Conservation (phyloP, 1,140 invertebrate genomes). For the Aphelenchoides avenae region DNA sequence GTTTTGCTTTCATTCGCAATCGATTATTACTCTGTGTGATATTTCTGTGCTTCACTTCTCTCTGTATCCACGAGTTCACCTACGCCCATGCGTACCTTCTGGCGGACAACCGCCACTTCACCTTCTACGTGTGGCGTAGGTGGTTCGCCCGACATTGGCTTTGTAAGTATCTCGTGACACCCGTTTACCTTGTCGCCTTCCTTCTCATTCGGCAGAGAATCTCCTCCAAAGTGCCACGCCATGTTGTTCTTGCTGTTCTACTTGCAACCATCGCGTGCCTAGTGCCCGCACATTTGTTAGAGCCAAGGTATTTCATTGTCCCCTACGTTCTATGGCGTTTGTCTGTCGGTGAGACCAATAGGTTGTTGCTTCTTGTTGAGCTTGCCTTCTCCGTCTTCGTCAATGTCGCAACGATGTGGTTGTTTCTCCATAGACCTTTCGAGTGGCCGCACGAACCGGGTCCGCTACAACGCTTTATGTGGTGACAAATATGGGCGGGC, state of each 20-base stretch:
- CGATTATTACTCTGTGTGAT: neutral
- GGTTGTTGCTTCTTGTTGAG: slow-evolving; percentile 70
- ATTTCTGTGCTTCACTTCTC: slow-evolving; percentile 53
- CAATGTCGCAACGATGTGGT: slow-evolving; percentile 72
- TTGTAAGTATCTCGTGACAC: slow-evolving; percentile 8
- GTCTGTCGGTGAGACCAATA: neutral
- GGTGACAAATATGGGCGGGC: too few species aligned
- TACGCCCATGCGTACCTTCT: slow-evolving; percentile 84
- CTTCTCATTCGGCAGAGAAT: slow-evolving; percentile 5
- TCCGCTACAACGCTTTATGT: slow-evolving; percentile 80
- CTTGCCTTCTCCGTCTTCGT: slow-evolving; percentile 69
- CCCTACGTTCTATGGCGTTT: slow-evolving; percentile 80
- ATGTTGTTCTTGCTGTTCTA: slow-evolving; percentile 69
- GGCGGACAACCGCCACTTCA: slow-evolving; percentile 91
- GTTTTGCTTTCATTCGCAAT: slow-evolving; percentile 47
- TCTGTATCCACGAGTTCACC: slow-evolving; percentile 72
- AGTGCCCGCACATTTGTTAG: slow-evolving; percentile 79
- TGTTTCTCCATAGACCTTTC: slow-evolving; percentile 78
- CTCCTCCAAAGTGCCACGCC: too few species aligned
- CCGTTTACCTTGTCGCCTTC: slow-evolving; percentile 9
- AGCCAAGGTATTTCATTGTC: slow-evolving; percentile 87
- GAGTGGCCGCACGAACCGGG: slow-evolving; percentile 71
- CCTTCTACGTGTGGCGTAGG: slow-evolving; percentile 88
- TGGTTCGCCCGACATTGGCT: slow-evolving; percentile 58
- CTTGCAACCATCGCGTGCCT: slow-evolving; percentile 67